Evolutionary conservation across 2,888 invertebrate species (phyloP).

Genomic region (Cartodere bifasciata): DNA sequence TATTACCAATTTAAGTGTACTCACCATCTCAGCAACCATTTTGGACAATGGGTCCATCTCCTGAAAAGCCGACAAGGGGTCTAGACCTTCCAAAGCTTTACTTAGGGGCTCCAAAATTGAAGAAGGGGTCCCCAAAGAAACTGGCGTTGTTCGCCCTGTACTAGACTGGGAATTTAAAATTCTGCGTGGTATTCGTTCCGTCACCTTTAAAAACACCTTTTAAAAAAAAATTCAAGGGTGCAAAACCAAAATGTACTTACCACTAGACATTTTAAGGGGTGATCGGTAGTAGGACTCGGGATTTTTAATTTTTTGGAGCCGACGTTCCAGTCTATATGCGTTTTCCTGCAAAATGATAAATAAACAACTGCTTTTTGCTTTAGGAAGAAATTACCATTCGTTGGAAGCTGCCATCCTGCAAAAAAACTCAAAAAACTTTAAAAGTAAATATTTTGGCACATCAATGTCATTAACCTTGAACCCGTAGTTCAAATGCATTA

Average conservation of each 20-base stretch:
- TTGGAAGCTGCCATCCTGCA: too few species aligned
- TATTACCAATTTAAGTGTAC: too few species aligned
- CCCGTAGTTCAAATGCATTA: too few species aligned
- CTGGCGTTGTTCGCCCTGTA: conserved; percentile 40
- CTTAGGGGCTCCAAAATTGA: conserved; percentile 41
- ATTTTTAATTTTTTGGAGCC: too few species aligned
- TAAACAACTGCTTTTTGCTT: too few species aligned
- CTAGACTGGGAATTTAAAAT: conserved; percentile 36
- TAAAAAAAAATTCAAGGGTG: neutral
- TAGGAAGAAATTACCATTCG: too few species aligned
- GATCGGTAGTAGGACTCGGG: too few species aligned
- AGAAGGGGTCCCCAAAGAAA: conserved; percentile 28
- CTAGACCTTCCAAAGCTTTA: conserved; percentile 53
- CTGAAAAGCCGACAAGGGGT: conserved; percentile 60
- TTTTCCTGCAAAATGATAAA: too few species aligned
- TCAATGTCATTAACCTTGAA: too few species aligned
- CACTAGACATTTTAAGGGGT: conserved; percentile 44
- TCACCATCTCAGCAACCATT: conserved; percentile 43
- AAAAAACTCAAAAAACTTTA: too few species aligned
- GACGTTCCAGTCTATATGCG: too few species aligned
- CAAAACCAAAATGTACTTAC: conserved; percentile 26
- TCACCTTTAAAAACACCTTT: conserved; percentile 31
- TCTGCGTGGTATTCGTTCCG: conserved; percentile 41
- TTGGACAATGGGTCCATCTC: conserved; percentile 53
- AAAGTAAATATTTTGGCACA: too few species aligned